Conservation (phyloP, 2,797 vertebrate species). For the Muraenolepis orangiensis region DNA sequence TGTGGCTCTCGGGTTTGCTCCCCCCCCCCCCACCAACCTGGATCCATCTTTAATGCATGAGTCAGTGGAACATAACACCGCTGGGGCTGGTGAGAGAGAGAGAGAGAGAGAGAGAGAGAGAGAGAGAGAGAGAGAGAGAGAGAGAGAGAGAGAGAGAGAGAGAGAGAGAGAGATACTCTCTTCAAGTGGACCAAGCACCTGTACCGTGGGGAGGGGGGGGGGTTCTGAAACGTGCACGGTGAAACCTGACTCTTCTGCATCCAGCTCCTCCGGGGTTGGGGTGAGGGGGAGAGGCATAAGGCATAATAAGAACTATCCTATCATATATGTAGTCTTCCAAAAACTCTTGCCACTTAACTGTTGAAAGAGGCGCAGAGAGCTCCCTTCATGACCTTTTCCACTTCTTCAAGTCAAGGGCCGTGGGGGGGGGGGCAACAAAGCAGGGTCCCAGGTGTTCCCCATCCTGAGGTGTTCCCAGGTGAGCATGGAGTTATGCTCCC, state of each 20-base stretch:
- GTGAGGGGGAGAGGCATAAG: too few species aligned
- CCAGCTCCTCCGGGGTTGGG: neutral
- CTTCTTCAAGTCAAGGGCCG: too few species aligned
- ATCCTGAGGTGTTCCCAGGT: too few species aligned
- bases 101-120: neutral
- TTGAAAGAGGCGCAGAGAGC: too few species aligned
- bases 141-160: conserved; percentile 22
- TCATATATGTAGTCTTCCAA: too few species aligned
- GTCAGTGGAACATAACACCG: conserved; percentile 72
- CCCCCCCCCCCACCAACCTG: conserved; percentile 38
- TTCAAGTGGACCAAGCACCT: neutral
- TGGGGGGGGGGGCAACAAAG: too few species aligned
- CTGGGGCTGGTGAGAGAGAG: conserved; percentile 11
- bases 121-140: neutral
- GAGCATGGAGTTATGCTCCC: too few species aligned
- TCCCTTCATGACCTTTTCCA: too few species aligned
- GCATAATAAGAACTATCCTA: too few species aligned
- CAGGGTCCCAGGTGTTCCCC: too few species aligned
- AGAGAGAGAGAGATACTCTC: conserved; percentile 19
- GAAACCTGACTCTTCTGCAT: neutral
- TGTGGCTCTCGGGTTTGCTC: conserved; percentile 30
- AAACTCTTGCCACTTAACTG: too few species aligned
- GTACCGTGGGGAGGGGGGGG: neutral
- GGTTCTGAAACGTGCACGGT: neutral
- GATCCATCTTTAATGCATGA: conserved; percentile 76